Evolutionary conservation across 2,113 vertebrate species (phyloP).

Genomic region (Daphoenositta chrysoptera): DNA sequence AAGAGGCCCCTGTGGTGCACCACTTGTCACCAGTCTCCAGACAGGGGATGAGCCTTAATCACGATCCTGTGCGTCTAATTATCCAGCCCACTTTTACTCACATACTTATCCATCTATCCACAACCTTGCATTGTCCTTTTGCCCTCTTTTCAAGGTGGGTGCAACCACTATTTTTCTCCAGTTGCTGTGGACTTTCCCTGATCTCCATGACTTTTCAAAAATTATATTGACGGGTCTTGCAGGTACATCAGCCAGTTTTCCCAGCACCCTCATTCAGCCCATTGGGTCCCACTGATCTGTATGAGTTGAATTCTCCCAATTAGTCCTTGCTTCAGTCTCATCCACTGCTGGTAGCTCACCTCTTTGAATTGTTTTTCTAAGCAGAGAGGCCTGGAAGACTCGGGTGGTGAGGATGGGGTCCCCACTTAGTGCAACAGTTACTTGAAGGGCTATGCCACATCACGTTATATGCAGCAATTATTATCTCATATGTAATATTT

Average conservation of each 20-base stretch:
- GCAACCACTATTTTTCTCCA: neutral
- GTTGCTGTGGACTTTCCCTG: neutral
- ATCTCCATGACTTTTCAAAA: neutral
- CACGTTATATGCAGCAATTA: neutral
- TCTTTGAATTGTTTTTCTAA: neutral
- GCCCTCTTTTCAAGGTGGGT: neutral
- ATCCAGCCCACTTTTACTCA: neutral
- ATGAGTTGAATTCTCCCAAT: neutral
- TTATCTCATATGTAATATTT: neutral
- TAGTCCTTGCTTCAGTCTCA: neutral
- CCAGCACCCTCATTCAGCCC: neutral
- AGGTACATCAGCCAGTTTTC: neutral
- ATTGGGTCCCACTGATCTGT: neutral
- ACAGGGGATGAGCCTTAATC: neutral
- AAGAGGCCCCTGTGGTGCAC: neutral
- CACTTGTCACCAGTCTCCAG: neutral
- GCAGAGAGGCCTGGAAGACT: neutral
- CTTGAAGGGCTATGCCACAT: neutral
- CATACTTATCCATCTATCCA: neutral
- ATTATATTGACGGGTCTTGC: neutral
- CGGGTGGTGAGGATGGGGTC: neutral
- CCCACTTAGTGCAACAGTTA: neutral
- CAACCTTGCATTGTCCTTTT: neutral
- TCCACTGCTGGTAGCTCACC: neutral
- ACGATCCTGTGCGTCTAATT: neutral